A percentile compares a stretch with the other conserved stretches of the same genome.
These are phyloP conservation scores for Delia radicum DNA, from an alignment of 1,140 invertebrate genomes.

Conservation along the genomic window DNA sequence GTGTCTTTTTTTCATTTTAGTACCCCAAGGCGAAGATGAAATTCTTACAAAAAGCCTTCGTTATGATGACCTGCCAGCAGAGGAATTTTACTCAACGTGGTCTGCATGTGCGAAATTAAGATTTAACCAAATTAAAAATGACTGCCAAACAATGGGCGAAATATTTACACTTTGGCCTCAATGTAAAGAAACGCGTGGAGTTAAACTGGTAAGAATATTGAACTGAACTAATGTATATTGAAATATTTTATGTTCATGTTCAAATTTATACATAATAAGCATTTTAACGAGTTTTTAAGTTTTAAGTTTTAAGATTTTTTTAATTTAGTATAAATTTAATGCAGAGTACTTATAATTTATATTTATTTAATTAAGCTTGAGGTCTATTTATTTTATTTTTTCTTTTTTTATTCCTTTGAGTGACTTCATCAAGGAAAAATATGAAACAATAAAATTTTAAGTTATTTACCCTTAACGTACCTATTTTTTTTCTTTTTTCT, in stretches of 20 bases:
- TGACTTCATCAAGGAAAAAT: too few relatives aligned
- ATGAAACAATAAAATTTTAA: too few relatives aligned
- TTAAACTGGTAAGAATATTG: not conserved
- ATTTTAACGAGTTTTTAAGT: not conserved
- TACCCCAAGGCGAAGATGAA: not conserved
- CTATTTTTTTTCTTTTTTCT: too few relatives aligned
- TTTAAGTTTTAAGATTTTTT: not conserved
- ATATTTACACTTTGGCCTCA: too few relatives aligned
- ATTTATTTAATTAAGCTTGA: too few relatives aligned
- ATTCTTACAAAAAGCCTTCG: not conserved
- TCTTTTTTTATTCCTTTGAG: too few relatives aligned
- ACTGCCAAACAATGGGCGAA: not conserved
- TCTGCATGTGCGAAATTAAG: not conserved
- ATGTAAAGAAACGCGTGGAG: too few relatives aligned
- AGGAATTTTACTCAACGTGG: not conserved
- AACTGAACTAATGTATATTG: not conserved
- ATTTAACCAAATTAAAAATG: not conserved
- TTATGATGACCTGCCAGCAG: not conserved
- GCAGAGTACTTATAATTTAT: too few relatives aligned
- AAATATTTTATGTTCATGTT: not conserved
- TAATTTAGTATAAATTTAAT: too few relatives aligned
- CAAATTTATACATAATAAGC: not conserved
- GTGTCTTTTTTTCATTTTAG: too few relatives aligned
- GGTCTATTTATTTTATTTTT: too few relatives aligned
- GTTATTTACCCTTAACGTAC: too few relatives aligned